Evolutionary conservation across 1,140 invertebrate genomes (phyloP).

Genomic region (Drosophila pandora): DNA sequence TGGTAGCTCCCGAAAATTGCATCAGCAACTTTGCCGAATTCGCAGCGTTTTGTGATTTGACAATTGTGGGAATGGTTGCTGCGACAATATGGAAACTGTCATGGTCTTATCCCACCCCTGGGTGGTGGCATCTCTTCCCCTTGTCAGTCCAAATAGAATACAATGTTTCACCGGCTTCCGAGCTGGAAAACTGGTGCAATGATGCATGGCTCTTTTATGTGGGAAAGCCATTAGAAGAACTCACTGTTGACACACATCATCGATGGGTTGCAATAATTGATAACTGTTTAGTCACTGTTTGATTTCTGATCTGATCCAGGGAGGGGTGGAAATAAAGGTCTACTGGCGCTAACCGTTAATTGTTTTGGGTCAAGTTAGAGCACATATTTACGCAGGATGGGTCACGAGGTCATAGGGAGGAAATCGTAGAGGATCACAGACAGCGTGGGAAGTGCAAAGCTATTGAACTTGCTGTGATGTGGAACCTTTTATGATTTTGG

Average conservation of each 20-base stretch:
- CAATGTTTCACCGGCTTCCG: conserved; percentile 11
- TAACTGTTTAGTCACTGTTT: conserved; percentile 77
- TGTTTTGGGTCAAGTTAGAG: conserved; percentile 33
- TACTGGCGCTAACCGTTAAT: conserved; percentile 33
- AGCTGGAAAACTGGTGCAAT: conserved; percentile 60
- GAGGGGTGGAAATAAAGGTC: conserved; percentile 33
- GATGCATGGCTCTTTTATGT: conserved; percentile 55
- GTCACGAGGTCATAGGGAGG: conserved; percentile 15
- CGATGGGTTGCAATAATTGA: conserved; percentile 68
- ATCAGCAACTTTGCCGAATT: conserved; percentile 12
- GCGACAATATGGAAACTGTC: conserved; percentile 63
- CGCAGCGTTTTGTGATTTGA: conserved; percentile 63
- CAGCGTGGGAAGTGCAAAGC: conserved; percentile 61
- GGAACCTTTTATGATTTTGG: conserved; percentile 62
- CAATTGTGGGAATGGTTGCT: conserved; percentile 71
- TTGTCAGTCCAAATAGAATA: background rate
- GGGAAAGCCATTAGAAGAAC: conserved; percentile 50
- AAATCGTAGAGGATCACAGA: conserved; percentile 26
- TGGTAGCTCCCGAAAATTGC: conserved; percentile 44
- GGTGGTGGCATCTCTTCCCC: background rate
- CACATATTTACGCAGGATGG: conserved; percentile 26
- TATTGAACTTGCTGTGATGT: conserved; percentile 32
- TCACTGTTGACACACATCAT: conserved; percentile 48
- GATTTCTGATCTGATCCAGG: conserved; percentile 44
- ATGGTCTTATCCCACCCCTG: conserved; percentile 5